phyloP scores from a whole-genome alignment of 1,140 invertebrate species.

The Ceratina japonica region DNA sequence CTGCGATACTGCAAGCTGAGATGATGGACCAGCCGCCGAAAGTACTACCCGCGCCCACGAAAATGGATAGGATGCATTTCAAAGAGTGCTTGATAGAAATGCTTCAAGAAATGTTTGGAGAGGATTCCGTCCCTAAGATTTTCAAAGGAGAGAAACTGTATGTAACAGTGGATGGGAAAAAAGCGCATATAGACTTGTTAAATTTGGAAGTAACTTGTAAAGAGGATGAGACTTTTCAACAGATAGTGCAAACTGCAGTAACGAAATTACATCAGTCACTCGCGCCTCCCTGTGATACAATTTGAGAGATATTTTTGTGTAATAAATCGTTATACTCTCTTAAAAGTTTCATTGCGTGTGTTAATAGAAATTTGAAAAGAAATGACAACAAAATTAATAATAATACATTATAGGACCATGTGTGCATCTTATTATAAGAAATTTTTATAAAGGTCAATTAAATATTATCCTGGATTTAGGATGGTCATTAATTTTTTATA shows the following conservation, averaged over 20 bases:
- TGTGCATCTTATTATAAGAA: not conserved
- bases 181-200: slow-evolving; percentile 91
- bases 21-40: slow-evolving; percentile 82
- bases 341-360: not conserved
- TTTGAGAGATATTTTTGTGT: slow-evolving; percentile 54
- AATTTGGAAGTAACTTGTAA: slow-evolving; percentile 89
- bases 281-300: slow-evolving; percentile 82
- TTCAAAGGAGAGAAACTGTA: slow-evolving; percentile 94
- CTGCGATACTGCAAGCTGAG: slow-evolving; percentile 89
- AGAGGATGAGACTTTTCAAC: slow-evolving; percentile 90
- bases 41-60: slow-evolving; percentile 82
- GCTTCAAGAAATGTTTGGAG: slow-evolving; percentile 96
- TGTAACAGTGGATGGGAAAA: slow-evolving; percentile 91
- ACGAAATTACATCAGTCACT: slow-evolving; percentile 91
- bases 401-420: slow-evolving; percentile 2
- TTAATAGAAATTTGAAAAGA: slow-evolving; percentile 3
- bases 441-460: not conserved
- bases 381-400: slow-evolving; percentile 45
- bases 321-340: not conserved
- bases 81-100: slow-evolving; percentile 96
- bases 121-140: slow-evolving; percentile 95
- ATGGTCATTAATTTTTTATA: no score
- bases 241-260: slow-evolving; percentile 92
- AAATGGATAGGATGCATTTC: slow-evolving; percentile 92
- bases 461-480: not conserved